Conservation (phyloP, 2,888 invertebrate genomes). For the Agapostemon virescens region DNA sequence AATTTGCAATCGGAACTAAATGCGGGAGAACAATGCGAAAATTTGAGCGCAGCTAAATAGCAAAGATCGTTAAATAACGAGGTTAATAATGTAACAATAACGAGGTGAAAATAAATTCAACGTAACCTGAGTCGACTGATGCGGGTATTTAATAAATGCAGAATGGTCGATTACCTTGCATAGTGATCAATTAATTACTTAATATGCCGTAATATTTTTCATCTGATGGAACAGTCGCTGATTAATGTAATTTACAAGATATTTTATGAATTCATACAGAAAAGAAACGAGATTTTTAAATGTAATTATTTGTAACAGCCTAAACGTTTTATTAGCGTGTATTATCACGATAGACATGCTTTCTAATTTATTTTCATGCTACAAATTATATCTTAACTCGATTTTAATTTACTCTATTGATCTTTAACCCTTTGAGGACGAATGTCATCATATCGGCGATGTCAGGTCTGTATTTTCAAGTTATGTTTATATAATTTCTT, state of each 20-base stretch:
- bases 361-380: no score
- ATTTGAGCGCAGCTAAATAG: neutral
- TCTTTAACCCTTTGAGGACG: no score
- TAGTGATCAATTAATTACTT: neutral
- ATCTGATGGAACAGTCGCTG: neutral
- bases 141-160: neutral
- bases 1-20: constrained; percentile 20
- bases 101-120: constrained; percentile 9
- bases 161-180: neutral
- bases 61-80: constrained; percentile 26
- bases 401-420: no score
- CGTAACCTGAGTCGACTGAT: neutral
- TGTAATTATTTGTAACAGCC: no score
- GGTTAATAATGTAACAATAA: constrained; percentile 30
- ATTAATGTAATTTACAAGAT: neutral
- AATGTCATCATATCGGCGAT: no score
- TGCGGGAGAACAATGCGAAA: neutral
- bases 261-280: neutral
- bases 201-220: neutral
- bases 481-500: no score
- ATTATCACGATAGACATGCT: no score
- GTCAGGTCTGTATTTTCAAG: no score
- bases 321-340: no score
- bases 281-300: neutral
- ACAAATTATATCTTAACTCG: neutral